Base-by-base conservation (phyloP, 2,888 invertebrate species). In the Cinara cedri region DNA sequence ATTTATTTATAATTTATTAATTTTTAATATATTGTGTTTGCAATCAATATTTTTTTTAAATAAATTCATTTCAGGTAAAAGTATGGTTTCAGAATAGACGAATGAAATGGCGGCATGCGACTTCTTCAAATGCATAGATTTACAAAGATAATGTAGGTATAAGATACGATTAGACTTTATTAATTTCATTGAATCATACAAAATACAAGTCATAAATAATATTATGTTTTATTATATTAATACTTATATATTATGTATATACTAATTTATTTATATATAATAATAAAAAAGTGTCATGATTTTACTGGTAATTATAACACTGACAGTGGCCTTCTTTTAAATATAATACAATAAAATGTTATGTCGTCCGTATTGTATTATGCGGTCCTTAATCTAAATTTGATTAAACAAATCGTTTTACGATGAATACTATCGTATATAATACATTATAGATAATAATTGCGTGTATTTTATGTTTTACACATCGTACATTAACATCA, bases 51-150 rank as follows among this genome's bases (percentile, higher is more conserved):
- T n/a, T n/a, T n/a, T n/a, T n/a, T n/a, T n/a, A n/a, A n/a, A n/a
- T n/a, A n/a, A n/a, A n/a, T n/a, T n/a, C n/a, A n/a, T n/a, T n/a
- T n/a, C n/a, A 94, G 93, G 95, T 95, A 1, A 95, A 95, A 87
- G 95, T 96, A 3, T 95, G 95, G 95, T 96, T 95, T 85, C 96
- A 96, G 88, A 96, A 95, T 84, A 89, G 94, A 0, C 89, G 94
- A 80, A 94, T 94, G 94, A 94, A 94, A 85, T 94, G 94, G 94
- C 89, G 94, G 0, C 94, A 94, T 84, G 3, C 63, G 13, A 54
- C 13, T 24, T 26, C 51, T 51, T 19, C 19, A 13, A 51, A 44
- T 13, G 42, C 63, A 24, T 75, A 42, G 13, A 44, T 13, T 16
- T 54, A 0, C 3, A 16, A 19, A 65, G 24, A 54, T 13, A 26